phyloP scores from a whole-genome alignment of 2,888 invertebrate genomes.

The Thymelicus sylvestris region DNA sequence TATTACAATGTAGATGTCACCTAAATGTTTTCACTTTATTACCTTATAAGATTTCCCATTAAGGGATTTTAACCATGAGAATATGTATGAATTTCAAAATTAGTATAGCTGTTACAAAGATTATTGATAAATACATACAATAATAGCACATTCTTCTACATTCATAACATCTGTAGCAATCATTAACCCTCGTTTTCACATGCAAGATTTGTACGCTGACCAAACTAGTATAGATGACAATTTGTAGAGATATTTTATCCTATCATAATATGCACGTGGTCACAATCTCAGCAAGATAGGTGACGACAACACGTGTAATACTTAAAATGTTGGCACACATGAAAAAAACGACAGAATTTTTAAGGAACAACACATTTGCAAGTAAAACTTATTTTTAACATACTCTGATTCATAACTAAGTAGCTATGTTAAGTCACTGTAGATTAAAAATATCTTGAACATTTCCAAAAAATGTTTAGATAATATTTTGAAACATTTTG shows the following conservation, averaged over 20 bases:
- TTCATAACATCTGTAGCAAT: conserved; percentile 36
- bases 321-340: conserved; percentile 1
- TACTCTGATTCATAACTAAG: conserved; percentile 12
- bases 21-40: not conserved
- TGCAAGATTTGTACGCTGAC: conserved; percentile 15
- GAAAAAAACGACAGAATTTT: not conserved
- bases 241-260: not conserved
- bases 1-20: conserved; percentile 1
- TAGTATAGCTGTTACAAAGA: conserved; percentile 35
- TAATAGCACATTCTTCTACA: conserved; percentile 45
- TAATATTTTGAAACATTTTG: too few relatives aligned
- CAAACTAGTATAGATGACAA: not conserved
- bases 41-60: not conserved
- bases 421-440: not conserved
- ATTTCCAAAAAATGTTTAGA: too few relatives aligned
- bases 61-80: too few relatives aligned
- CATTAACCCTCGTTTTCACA: conserved; percentile 20
- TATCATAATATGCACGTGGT: not conserved
- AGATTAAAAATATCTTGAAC: too few relatives aligned
- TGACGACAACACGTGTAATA: not conserved
- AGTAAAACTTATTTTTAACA: conserved; percentile 7
- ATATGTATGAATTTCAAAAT: conserved; percentile 28
- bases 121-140: conserved; percentile 52
- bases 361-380: conserved; percentile 4
- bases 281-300: not conserved